Conservation (phyloP, 2,888 invertebrate species). For the Polylopha cassiicola region DNA sequence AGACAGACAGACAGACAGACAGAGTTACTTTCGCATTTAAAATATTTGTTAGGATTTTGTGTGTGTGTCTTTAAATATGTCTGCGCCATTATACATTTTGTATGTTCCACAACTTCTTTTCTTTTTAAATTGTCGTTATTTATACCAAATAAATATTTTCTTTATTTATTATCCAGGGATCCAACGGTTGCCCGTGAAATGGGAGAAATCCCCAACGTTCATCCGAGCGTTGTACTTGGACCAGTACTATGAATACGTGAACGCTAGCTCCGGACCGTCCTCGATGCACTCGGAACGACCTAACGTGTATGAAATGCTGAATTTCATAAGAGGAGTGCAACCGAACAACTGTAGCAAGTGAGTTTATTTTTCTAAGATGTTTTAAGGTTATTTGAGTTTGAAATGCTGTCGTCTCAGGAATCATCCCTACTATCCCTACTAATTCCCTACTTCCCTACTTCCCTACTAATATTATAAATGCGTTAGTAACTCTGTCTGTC, state of each 20-base stretch:
- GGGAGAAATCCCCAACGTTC: conserved; percentile 84
- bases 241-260: conserved; percentile 84
- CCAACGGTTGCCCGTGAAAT: conserved; percentile 89
- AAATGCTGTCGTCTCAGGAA: too few species aligned
- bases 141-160: conserved; percentile 10
- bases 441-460: too few species aligned
- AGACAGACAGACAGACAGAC: too few species aligned
- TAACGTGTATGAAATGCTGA: conserved; percentile 86
- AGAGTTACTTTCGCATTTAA: too few species aligned
- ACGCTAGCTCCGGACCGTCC: conserved; percentile 80
- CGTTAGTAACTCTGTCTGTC: too few species aligned
- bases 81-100: too few species aligned
- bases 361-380: too few species aligned
- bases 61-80: too few species aligned
- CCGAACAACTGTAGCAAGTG: conserved; percentile 78
- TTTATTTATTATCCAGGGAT: conserved; percentile 79
- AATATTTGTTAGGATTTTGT: too few species aligned
- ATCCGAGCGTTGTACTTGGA: conserved; percentile 86
- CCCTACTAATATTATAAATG: too few species aligned
- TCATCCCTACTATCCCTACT: too few species aligned
- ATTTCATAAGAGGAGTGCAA: conserved; percentile 85
- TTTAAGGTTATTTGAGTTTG: too few species aligned
- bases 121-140: background rate
- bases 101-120: background rate
- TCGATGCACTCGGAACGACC: conserved; percentile 80